Conservation (phyloP, 2,888 invertebrate genomes). For the Eupeodes luniger region DNA sequence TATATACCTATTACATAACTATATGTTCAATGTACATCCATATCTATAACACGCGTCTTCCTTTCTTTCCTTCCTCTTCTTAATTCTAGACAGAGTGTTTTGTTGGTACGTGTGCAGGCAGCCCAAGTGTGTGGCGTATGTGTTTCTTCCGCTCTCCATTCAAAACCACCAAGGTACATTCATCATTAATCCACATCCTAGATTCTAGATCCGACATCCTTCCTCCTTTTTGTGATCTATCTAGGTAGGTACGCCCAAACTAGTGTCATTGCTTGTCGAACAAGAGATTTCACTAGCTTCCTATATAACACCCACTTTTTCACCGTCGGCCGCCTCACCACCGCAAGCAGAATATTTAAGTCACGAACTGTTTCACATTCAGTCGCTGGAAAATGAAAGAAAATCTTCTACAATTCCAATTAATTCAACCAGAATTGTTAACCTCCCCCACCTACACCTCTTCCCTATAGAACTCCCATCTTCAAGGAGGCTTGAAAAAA, state of each 20-base stretch:
- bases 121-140: background rate
- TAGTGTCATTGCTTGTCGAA: constrained; percentile 58
- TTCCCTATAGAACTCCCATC: background rate
- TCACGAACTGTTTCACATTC: constrained; percentile 68
- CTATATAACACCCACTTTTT: background rate
- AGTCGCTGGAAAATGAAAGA: constrained; percentile 56
- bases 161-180: constrained; percentile 40
- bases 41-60: constrained; percentile 7
- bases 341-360: constrained; percentile 50
- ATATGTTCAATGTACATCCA: background rate
- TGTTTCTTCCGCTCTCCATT: constrained; percentile 29
- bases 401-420: constrained; percentile 61
- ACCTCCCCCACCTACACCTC: background rate
- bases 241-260: background rate
- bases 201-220: constrained; percentile 56
- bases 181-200: constrained; percentile 69
- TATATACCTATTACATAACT: too few species aligned
- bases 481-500: background rate
- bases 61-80: constrained; percentile 51
- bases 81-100: constrained; percentile 28
- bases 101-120: constrained; percentile 38
- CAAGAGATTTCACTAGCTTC: constrained; percentile 14
- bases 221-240: background rate
- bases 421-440: constrained; percentile 55
- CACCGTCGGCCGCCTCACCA: background rate